phyloP scores from a whole-genome alignment of 30 jellyfish, hydroid and myxozoan species.

The Cassiopea andromeda region DNA sequence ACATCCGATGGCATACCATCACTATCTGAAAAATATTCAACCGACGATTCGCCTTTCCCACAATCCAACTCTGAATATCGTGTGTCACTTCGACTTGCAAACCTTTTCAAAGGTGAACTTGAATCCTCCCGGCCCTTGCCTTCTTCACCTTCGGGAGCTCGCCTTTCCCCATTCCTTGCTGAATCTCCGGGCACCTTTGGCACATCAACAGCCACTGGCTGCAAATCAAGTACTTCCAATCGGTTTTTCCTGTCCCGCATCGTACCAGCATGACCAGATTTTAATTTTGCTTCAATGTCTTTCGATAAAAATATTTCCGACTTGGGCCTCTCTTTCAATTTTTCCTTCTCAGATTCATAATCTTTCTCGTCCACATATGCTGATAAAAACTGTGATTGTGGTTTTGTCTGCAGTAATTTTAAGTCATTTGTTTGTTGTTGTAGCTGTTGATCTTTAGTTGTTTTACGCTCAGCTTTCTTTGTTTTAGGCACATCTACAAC shows the following conservation, averaged over 20 bases:
- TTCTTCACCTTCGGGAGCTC: constrained; percentile 77
- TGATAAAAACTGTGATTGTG: constrained; percentile 5
- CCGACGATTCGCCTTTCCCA: constrained; percentile 1
- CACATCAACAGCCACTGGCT: constrained; percentile 60
- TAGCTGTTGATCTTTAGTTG: constrained; percentile 50
- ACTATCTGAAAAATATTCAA: constrained; percentile 19
- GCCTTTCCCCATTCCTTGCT: constrained; percentile 17
- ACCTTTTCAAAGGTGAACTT: background rate
- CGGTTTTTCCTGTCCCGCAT: constrained; percentile 55
- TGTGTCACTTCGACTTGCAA: constrained; percentile 16
- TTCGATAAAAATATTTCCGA: constrained; percentile 16
- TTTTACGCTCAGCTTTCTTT: constrained; percentile 1
- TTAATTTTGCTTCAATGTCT: constrained; percentile 22
- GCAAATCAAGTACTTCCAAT: constrained; percentile 56
- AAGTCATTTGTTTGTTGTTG: constrained; percentile 66
- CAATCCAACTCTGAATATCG: background rate
- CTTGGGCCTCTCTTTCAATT: constrained; percentile 13
- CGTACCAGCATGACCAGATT: constrained; percentile 32
- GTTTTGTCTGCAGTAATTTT: constrained; percentile 39
- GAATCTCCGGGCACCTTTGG: constrained; percentile 49
- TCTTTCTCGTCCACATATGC: constrained; percentile 61
- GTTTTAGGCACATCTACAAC: constrained; percentile 45
- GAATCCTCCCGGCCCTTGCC: background rate
- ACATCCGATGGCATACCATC: constrained; percentile 8
- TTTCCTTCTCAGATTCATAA: constrained; percentile 25